Conservation (phyloP, 1,140 invertebrate species). For the Alviniconcha marisindica region DNA sequence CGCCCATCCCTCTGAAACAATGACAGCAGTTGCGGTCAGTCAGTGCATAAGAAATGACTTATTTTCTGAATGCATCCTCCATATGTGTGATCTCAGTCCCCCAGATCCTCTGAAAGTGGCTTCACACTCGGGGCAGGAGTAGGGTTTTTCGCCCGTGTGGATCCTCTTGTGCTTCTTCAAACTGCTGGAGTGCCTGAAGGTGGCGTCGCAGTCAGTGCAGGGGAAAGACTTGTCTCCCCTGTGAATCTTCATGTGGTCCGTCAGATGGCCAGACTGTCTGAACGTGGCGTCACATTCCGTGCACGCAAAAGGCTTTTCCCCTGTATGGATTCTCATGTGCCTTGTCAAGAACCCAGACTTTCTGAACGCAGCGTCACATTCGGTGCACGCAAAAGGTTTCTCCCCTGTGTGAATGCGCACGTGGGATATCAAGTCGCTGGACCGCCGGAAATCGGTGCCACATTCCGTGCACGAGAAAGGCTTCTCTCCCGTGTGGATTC, state of each 20-base stretch:
- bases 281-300: not conserved
- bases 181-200: not conserved
- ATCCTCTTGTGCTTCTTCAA: constrained; percentile 10
- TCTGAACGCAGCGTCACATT: constrained; percentile 11
- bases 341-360: not conserved
- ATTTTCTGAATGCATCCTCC: constrained; percentile 62
- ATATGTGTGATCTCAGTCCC: constrained; percentile 52
- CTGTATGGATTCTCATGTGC: constrained; percentile 33
- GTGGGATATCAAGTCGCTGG: constrained; percentile 12
- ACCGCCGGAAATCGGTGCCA: not conserved
- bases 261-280: not conserved
- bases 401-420: constrained; percentile 29
- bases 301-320: constrained; percentile 31
- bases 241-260: constrained; percentile 16
- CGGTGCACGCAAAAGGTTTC: constrained; percentile 21
- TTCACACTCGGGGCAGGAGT: constrained; percentile 56
- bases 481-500: constrained; percentile 10
- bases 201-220: constrained; percentile 9
- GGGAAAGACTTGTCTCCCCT: not conserved
- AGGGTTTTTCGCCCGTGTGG: constrained; percentile 44
- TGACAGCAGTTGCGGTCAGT: no score
- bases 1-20: no score
- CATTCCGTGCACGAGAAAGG: constrained; percentile 26
- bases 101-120: constrained; percentile 48
- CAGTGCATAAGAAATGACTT: no score